Evolutionary conservation across 2,888 invertebrate species (phyloP).

Genomic region (Noctua janthe): DNA sequence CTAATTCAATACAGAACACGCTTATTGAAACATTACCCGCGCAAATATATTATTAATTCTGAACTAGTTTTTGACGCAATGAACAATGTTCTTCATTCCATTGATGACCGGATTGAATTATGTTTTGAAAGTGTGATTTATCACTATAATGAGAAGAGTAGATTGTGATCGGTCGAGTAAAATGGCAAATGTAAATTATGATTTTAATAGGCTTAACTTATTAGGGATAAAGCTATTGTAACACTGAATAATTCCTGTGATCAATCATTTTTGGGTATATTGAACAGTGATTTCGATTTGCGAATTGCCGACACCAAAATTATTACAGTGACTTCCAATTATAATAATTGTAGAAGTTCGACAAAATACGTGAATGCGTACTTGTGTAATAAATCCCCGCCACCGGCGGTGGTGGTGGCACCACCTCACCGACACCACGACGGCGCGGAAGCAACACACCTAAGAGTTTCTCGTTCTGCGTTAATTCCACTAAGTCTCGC

Average conservation of each 20-base stretch:
- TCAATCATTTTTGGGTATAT: constrained; percentile 34
- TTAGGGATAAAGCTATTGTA: constrained; percentile 27
- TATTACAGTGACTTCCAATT: background rate
- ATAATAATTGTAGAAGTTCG: background rate
- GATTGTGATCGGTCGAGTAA: constrained; percentile 5
- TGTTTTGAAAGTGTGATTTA: constrained; percentile 43
- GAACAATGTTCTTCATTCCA: constrained; percentile 31
- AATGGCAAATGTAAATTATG: constrained; percentile 37
- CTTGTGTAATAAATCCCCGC: constrained; percentile 37
- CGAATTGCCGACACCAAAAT: background rate
- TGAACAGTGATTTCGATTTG: constrained; percentile 6
- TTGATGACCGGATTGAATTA: constrained; percentile 36
- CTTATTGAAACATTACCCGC: constrained; percentile 58
- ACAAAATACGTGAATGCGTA: constrained; percentile 23
- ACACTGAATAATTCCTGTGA: constrained; percentile 25
- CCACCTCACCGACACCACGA: constrained; percentile 38
- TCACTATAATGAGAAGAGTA: constrained; percentile 35
- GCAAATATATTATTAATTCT: constrained; percentile 43
- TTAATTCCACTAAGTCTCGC: constrained; percentile 72
- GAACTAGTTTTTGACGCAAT: constrained; percentile 50
- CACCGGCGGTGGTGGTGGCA: constrained; percentile 1
- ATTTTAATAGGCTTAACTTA: constrained; percentile 31
- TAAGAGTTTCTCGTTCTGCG: constrained; percentile 68
- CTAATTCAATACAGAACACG: constrained; percentile 62
- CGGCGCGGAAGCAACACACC: constrained; percentile 52